Conservation (phyloP, 2,797 vertebrate species). For the Hephaestus fuliginosus region DNA sequence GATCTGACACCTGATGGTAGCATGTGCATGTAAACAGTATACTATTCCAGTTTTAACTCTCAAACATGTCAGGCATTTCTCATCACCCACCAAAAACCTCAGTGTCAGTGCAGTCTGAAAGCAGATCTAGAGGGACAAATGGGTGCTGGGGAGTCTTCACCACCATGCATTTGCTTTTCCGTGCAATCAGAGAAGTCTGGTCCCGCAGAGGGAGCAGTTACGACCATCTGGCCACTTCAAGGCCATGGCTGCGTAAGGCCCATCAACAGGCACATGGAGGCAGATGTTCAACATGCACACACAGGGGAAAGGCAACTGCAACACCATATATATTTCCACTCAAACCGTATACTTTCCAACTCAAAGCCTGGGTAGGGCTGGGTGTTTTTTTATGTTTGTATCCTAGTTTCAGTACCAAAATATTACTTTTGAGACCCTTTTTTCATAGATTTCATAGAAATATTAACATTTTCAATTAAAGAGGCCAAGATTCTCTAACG, state of each 20-base stretch:
- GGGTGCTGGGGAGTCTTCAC: constrained; percentile 7
- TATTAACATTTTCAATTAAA: not conserved
- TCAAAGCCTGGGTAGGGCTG: constrained; percentile 25
- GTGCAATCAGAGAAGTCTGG: constrained; percentile 56
- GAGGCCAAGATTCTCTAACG: not conserved
- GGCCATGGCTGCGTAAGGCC: constrained; percentile 36
- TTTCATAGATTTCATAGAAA: not conserved
- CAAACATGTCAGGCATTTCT: constrained; percentile 18
- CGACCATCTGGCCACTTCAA: constrained; percentile 79
- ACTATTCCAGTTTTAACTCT: constrained; percentile 5
- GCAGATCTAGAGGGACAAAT: constrained; percentile 35
- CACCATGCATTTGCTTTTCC: constrained; percentile 9
- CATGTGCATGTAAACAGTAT: constrained; percentile 24
- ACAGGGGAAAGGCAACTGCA: constrained; percentile 11
- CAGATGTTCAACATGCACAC: constrained; percentile 66
- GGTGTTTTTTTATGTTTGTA: not conserved
- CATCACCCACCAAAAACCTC: not conserved
- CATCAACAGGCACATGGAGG: constrained; percentile 64
- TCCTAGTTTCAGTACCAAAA: not conserved
- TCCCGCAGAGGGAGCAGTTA: constrained; percentile 59
- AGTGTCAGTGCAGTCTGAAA: constrained; percentile 12
- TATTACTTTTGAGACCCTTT: not conserved
- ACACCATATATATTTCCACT: constrained; percentile 19
- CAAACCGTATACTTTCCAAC: not conserved
- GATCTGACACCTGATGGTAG: constrained; percentile 25